Conservation (phyloP, 1,140 invertebrate genomes). For the Ladona fulva region DNA sequence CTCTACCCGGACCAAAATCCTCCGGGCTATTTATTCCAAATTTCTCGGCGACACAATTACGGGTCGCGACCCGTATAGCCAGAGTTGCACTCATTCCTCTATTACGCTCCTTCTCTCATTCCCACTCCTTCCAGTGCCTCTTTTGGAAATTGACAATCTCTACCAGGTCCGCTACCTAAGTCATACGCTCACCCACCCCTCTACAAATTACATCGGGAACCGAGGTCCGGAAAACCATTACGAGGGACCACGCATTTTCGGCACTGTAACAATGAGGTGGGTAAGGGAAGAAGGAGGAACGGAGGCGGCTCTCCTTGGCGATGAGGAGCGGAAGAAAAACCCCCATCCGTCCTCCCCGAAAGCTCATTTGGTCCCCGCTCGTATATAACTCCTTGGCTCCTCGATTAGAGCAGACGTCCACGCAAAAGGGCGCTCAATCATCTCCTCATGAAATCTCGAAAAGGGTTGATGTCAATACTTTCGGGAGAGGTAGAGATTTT, state of each 20-base stretch:
- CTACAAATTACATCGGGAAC: not conserved
- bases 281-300: not conserved
- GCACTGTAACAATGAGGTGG: not conserved
- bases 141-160: conserved; percentile 6
- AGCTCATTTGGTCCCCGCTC: not conserved
- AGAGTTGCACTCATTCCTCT: not conserved
- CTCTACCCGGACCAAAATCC: no score
- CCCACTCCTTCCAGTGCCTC: not conserved
- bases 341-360: not conserved
- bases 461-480: not conserved
- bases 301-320: not conserved
- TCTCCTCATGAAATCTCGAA: not conserved
- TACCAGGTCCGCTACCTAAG: not conserved
- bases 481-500: not conserved
- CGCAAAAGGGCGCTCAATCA: not conserved
- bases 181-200: not conserved
- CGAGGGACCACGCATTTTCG: not conserved
- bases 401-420: not conserved
- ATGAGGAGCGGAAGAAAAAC: not conserved
- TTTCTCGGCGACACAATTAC: no score
- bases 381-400: not conserved
- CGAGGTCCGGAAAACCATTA: not conserved
- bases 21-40: no score
- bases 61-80: no score
- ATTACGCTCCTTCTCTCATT: not conserved